A percentile compares a stretch with the other conserved stretches of the same genome.
Evolutionary conservation across 2,797 vertebrate species (phyloP).

Genomic region (Oreonectes daqikongensis): DNA sequence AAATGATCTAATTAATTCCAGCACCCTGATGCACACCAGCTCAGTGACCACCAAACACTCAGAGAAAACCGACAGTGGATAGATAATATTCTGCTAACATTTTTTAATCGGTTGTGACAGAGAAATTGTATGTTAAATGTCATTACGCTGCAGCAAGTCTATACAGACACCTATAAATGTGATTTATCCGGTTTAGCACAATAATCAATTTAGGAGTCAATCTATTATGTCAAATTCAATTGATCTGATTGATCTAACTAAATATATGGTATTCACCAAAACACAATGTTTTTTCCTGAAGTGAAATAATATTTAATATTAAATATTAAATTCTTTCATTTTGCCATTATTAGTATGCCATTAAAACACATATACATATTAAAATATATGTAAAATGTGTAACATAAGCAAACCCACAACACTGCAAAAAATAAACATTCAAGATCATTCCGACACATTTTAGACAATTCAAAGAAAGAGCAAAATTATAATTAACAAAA

Average conservation of each 20-base stretch:
- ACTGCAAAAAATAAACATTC: neutral
- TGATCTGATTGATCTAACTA: neutral
- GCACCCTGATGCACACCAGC: slow-evolving; percentile 62
- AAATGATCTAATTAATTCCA: slow-evolving; percentile 78
- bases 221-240: neutral
- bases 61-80: neutral
- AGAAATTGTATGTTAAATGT: neutral
- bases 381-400: neutral
- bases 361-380: neutral
- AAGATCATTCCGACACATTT: neutral
- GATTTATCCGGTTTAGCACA: slow-evolving; percentile 2
- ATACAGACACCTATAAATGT: neutral
- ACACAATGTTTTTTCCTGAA: neutral
- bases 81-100: neutral
- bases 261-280: neutral
- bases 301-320: neutral
- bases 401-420: neutral
- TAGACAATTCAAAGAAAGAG: slow-evolving; percentile 28
- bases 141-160: neutral
- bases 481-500: slow-evolving; percentile 64
- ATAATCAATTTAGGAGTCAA: neutral
- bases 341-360: neutral
- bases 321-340: neutral
- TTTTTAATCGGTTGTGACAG: neutral
- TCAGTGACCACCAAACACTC: slow-evolving; percentile 30